Conservation (phyloP, 2,888 invertebrate species). For the Pemphredon lugubris region DNA sequence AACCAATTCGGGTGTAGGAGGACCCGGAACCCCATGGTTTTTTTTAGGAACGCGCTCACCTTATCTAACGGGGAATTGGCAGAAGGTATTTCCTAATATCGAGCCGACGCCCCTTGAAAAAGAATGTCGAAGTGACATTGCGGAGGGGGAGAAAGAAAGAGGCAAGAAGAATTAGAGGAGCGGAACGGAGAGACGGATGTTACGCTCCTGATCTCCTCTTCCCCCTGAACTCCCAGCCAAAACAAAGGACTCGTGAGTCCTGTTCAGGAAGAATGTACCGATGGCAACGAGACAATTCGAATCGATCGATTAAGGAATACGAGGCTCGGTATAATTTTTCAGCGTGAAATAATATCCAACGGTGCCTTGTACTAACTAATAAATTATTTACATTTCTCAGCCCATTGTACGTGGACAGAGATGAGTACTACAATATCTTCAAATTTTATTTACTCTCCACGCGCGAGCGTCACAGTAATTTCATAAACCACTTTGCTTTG, state of each 20-base stretch:
- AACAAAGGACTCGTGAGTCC: constrained; percentile 48
- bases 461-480: too few species aligned
- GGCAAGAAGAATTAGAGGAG: constrained; percentile 12
- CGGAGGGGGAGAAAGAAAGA: constrained; percentile 25
- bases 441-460: too few species aligned
- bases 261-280: constrained; percentile 7
- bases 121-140: constrained; percentile 63
- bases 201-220: constrained; percentile 13
- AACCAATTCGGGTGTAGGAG: constrained; percentile 53
- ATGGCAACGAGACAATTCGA: neutral
- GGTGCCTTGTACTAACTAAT: too few species aligned
- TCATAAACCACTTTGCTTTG: too few species aligned
- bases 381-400: too few species aligned
- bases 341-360: too few species aligned
- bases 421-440: too few species aligned
- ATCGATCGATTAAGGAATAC: neutral
- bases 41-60: constrained; percentile 55
- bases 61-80: constrained; percentile 66
- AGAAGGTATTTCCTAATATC: constrained; percentile 73
- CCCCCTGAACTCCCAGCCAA: constrained; percentile 25
- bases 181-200: neutral
- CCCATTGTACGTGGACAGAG: too few species aligned
- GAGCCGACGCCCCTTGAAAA: constrained; percentile 60
- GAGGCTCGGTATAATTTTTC: too few species aligned
- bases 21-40: constrained; percentile 54